Evolutionary conservation across 2,797 vertebrate species (phyloP).

Genomic region (Hephaestus fuliginosus): DNA sequence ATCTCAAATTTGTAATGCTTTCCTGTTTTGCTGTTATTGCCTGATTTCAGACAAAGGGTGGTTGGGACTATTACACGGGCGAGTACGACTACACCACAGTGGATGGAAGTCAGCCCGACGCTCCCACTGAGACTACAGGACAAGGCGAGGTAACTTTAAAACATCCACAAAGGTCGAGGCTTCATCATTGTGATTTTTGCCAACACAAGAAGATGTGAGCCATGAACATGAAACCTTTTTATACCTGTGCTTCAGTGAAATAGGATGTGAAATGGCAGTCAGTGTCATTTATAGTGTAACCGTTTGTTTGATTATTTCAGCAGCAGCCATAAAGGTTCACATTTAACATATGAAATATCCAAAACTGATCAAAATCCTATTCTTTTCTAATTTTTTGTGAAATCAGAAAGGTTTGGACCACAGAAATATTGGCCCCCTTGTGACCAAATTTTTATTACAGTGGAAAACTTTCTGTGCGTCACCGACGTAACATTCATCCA

Average conservation of each 20-base stretch:
- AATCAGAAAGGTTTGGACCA: slow-evolving; percentile 9
- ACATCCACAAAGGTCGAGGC: background rate
- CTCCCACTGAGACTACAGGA: slow-evolving; percentile 83
- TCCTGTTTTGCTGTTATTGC: background rate
- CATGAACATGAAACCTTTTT: background rate
- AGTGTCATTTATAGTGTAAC: background rate
- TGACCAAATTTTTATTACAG: background rate
- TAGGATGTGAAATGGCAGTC: background rate
- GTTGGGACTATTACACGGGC: slow-evolving; percentile 87
- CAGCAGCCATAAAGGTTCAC: too few relatives aligned
- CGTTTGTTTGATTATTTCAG: background rate
- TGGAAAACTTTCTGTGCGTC: slow-evolving; percentile 7
- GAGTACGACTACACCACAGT: slow-evolving; percentile 88
- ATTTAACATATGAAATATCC: background rate
- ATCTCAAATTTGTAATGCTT: background rate
- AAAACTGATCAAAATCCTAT: background rate
- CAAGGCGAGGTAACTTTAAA: slow-evolving; percentile 88
- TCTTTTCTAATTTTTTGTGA: background rate
- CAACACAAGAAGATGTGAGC: background rate
- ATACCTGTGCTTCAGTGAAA: background rate
- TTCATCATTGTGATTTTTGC: background rate
- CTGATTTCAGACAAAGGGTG: slow-evolving; percentile 81
- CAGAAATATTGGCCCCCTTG: background rate
- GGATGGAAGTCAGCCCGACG: slow-evolving; percentile 88
- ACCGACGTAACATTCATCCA: background rate